Conservation (phyloP, 2,888 invertebrate genomes). For the Lamproptera curius region DNA sequence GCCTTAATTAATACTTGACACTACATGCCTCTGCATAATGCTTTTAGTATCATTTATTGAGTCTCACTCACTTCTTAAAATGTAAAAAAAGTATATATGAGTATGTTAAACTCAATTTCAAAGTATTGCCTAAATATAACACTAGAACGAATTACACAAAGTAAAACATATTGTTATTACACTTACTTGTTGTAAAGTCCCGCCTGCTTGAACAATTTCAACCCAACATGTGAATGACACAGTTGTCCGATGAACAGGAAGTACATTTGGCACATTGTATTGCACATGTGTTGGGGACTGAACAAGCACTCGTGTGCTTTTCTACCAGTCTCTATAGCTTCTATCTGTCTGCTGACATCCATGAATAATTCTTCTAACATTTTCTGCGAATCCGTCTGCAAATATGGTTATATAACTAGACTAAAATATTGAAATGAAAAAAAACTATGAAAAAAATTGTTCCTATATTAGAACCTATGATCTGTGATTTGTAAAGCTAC, state of each 20-base stretch:
- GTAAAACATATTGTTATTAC: too few species aligned
- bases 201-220: conserved; percentile 84
- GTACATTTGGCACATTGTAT: conserved; percentile 95
- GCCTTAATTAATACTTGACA: too few species aligned
- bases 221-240: conserved; percentile 83
- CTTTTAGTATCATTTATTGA: not conserved
- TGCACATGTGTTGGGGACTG: conserved; percentile 91
- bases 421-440: too few species aligned
- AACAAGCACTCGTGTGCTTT: conserved; percentile 92
- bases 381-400: conserved; percentile 82
- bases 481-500: too few species aligned
- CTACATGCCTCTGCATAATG: not conserved
- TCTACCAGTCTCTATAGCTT: conserved; percentile 83
- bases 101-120: too few species aligned
- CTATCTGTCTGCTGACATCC: conserved; percentile 87
- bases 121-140: too few species aligned
- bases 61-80: too few species aligned
- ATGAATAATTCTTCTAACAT: conserved; percentile 87
- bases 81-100: too few species aligned
- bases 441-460: too few species aligned
- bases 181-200: conserved; percentile 86
- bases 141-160: not conserved
- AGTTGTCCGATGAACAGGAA: conserved; percentile 95
- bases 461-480: too few species aligned
- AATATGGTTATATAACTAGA: too few species aligned